Base-by-base conservation (phyloP, 1,140 invertebrate genomes). In the Theocolax elegans region DNA sequence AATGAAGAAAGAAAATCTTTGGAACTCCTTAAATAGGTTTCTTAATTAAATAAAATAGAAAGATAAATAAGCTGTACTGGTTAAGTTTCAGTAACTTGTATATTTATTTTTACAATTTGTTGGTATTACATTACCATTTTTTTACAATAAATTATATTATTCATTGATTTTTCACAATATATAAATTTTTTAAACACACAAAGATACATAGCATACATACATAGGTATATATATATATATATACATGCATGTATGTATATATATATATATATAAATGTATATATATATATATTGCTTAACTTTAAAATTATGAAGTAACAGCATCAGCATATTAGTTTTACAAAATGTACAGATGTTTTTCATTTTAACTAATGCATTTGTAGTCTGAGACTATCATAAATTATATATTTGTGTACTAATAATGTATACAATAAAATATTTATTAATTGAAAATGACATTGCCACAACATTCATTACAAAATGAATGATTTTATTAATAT, bases 171-270 rank as follows among this genome's bases (percentile, higher is more conserved):
- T 72, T 72, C 70, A 66, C 70, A 73, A 48, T 66, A 71, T 74
- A 73, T 75, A 77, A 74, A 76, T 70, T 66, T 63, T 78, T 77
- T 73, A 75, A 70, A 40, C 60, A 58, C 44, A 71, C 42, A 53
- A 54, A 54, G 31, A 60, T 23, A 13, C 21, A 49, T 31, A 13
- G 25, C n/a, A 42, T 25, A 44, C 44, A 42, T 4, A 44, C 27
- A 59, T 44, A 25, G 23, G n/a, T 44, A 44, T 44, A 56, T 38
- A 56, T 46, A 23, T 56, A 56, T 40, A 56, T 40, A 56, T 40
- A 40, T 56, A 40, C 27, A 46, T 38, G 35, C 13, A 8, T 6
- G 21, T 25, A n/a, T 17, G 19, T 40, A 21, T 7, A 42, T 19
- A n/a, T 1, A 2, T 17, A 29, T 23, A 21, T 7, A 48, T 4